Evolutionary conservation across 2,797 vertebrate genomes (phyloP), one percentile per base, ranked within the genome.

Genomic region (Megalops cyprinoides): DNA sequence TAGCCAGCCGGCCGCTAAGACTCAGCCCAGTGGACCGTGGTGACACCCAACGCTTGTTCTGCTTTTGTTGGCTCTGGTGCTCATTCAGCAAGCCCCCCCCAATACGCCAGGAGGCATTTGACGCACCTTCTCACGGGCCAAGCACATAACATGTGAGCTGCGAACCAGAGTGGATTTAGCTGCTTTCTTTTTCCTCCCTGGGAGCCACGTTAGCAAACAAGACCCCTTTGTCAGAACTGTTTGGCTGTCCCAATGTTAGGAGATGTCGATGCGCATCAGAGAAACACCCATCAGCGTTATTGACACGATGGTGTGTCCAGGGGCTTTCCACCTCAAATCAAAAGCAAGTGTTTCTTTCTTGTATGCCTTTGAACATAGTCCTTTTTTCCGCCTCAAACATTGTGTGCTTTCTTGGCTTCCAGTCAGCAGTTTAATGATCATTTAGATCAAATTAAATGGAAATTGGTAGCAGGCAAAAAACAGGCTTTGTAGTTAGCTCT

Each of bases 81-180:
- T n/a, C 25, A 5, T 34, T 46, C 71, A n/a, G 14, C 44, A 76
- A 51, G 31, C 58, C 80, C 48, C 73, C 49, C 74, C 46, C 34
- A 37, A 74, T 46, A 67, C 60, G 34, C 73, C 58, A 65, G 42
- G 34, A 81, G 37, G 49, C 37, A 58, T 81, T 67, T 74, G 42
- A 48, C 34, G n/a, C 62, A 71, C 80, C 75, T 77, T 81, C 44
- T 76, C 80, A 56, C 46, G 28, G 75, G 80, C 74, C 74, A 55
- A 56, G 25, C 48, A 67, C 48, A 53, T 69, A 77, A 76, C 75
- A 55, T 55, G 53, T 67, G 62, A 75, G 58, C 76, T 74, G 25
- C 20, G 49, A 44, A 31, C 80, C 25, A n/a, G 37, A 77, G 62
- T 56, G 31, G 37, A 69, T 81, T 81, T 51, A 28, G 46, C 76